Evolutionary conservation across 2,888 invertebrate species (phyloP).

Genomic region (Tetheella fluctuosa): DNA sequence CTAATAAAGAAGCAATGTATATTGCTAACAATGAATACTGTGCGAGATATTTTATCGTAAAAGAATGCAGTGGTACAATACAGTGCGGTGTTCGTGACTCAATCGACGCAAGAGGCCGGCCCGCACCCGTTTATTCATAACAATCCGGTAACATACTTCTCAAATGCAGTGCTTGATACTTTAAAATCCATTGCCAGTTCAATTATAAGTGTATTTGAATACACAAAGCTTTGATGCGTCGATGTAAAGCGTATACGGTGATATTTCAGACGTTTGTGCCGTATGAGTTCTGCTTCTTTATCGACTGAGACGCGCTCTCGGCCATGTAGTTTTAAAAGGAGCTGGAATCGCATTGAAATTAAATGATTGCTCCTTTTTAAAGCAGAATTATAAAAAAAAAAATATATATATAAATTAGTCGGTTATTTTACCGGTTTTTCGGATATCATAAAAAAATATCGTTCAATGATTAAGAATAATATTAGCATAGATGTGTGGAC

Average conservation of each 20-base stretch:
- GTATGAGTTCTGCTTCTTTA: slow-evolving; percentile 4
- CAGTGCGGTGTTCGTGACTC: slow-evolving; percentile 68
- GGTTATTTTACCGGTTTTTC: slow-evolving; percentile 13
- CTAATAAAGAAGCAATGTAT: slow-evolving; percentile 47
- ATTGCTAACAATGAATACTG: slow-evolving; percentile 34
- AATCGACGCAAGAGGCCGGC: slow-evolving; percentile 64
- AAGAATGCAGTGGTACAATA: slow-evolving; percentile 51
- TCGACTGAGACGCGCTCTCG: slow-evolving; percentile 16
- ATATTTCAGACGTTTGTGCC: slow-evolving; percentile 26
- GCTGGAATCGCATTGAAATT: slow-evolving; percentile 16
- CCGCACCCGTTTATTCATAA: slow-evolving; percentile 50
- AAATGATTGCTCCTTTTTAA: slow-evolving; percentile 17
- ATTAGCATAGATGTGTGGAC: not conserved
- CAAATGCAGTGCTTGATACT: slow-evolving; percentile 28
- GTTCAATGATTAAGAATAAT: not conserved
- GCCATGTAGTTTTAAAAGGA: slow-evolving; percentile 18
- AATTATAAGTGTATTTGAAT: slow-evolving; percentile 24
- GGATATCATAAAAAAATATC: slow-evolving; percentile 15
- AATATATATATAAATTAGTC: not conserved
- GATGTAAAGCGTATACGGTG: slow-evolving; percentile 23
- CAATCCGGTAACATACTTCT: slow-evolving; percentile 28
- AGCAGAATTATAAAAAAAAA: not conserved
- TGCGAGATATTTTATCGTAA: slow-evolving; percentile 42
- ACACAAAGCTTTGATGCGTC: slow-evolving; percentile 21
- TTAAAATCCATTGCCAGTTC: slow-evolving; percentile 38